A percentile compares a stretch with the other conserved stretches of the same genome.
Conservation (phyloP, 2,888 invertebrate genomes). For the Sarcophaga carnaria region DNA sequence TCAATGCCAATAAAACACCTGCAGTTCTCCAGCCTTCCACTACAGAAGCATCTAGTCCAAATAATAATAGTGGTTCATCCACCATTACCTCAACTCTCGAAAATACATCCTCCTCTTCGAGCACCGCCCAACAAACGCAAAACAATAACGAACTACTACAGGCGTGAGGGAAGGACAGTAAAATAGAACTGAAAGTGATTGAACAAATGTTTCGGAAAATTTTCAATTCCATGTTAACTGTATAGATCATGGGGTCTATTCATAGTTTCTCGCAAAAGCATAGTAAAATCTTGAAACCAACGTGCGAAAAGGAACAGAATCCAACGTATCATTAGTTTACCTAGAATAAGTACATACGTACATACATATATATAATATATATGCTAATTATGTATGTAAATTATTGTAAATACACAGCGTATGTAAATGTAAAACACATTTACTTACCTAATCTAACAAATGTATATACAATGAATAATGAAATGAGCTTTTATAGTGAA, state of each 20-base stretch:
- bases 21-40: conserved; percentile 57
- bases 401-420: neutral
- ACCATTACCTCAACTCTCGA: conserved; percentile 76
- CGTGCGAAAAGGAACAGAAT: conserved; percentile 39
- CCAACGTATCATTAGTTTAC: conserved; percentile 64
- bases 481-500: conserved; percentile 37
- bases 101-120: conserved; percentile 69
- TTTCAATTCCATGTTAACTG: conserved; percentile 29
- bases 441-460: no score
- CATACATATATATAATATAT: neutral
- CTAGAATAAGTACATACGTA: conserved; percentile 30
- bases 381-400: neutral
- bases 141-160: conserved; percentile 70
- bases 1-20: conserved; percentile 56
- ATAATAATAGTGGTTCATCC: conserved; percentile 77
- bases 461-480: conserved; percentile 34
- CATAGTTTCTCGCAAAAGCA: conserved; percentile 28
- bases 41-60: conserved; percentile 76
- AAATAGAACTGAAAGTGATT: conserved; percentile 10
- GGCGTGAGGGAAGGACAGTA: conserved; percentile 53
- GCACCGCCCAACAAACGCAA: conserved; percentile 49
- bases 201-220: conserved; percentile 27
- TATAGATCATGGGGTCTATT: conserved; percentile 32
- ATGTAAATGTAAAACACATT: no score
- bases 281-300: conserved; percentile 63